phyloP scores from a whole-genome alignment of 2,797 vertebrate species.

The Acrossocheilus fasciatus region DNA sequence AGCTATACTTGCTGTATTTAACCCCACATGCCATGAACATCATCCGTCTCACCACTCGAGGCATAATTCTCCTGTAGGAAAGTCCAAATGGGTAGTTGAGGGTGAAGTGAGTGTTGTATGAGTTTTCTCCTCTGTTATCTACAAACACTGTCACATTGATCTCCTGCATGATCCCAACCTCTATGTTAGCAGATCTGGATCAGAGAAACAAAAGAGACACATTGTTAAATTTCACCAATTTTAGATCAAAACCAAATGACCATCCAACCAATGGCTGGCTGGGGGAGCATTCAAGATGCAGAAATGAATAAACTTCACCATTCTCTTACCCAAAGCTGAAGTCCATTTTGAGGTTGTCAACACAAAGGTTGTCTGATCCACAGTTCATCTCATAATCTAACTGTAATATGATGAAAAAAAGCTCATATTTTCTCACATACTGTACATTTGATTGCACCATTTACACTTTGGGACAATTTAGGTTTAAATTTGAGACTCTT shows the following conservation, averaged over 20 bases:
- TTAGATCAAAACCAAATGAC: background rate
- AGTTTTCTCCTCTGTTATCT: conserved; percentile 83
- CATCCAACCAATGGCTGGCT: background rate
- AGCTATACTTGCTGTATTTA: background rate
- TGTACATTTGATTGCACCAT: background rate
- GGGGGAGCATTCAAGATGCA: background rate
- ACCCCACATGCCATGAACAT: background rate
- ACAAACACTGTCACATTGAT: conserved; percentile 76
- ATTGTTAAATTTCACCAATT: background rate
- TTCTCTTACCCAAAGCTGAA: conserved; percentile 69
- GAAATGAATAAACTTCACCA: background rate
- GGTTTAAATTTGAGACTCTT: background rate
- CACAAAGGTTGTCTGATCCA: conserved; percentile 59
- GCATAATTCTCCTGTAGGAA: conserved; percentile 76
- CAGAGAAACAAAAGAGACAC: background rate
- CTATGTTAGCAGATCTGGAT: conserved; percentile 67
- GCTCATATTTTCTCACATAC: background rate
- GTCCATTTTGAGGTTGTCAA: conserved; percentile 67
- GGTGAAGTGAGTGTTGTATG: conserved; percentile 76
- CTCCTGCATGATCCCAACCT: conserved; percentile 80
- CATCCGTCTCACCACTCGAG: background rate
- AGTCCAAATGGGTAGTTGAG: conserved; percentile 80
- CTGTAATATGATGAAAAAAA: background rate
- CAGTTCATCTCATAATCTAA: conserved; percentile 18
- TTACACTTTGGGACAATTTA: background rate